Percentiles rank a stretch among this genome's conserved stretches.
These are phyloP conservation scores for Spea bombifrons DNA, from an alignment of 2,113 vertebrate genomes.

Conservation along the genomic window DNA sequence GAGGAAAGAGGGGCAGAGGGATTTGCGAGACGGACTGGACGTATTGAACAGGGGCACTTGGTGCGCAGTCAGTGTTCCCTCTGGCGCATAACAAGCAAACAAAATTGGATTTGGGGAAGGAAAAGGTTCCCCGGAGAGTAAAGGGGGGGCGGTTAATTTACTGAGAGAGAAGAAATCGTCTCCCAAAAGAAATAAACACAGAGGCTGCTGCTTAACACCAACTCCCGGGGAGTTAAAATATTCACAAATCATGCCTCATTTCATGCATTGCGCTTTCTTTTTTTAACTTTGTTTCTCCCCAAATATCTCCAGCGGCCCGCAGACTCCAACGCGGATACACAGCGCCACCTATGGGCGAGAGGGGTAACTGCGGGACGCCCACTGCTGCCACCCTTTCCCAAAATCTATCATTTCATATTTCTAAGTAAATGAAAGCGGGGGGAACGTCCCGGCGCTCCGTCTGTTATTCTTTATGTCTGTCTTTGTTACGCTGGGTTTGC, in stretches of 20 bases:
- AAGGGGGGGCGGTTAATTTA: background rate
- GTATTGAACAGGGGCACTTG: no score
- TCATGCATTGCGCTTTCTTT: background rate
- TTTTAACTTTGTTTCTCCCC: background rate
- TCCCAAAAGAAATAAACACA: background rate
- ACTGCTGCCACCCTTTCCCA: background rate
- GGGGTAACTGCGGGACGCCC: background rate
- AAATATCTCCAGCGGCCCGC: background rate
- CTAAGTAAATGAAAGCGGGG: background rate
- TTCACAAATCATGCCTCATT: background rate
- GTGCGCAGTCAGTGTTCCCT: no score
- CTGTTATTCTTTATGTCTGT: background rate
- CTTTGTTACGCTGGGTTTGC: background rate
- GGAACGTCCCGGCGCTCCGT: background rate
- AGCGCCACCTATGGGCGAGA: slow-evolving; percentile 8
- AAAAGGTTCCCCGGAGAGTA: background rate
- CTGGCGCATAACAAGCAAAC: no score
- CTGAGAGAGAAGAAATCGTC: background rate
- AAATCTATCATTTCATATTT: background rate
- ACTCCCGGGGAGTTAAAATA: background rate
- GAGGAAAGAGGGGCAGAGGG: no score
- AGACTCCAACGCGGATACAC: background rate
- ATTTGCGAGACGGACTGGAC: no score
- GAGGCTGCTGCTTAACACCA: background rate
- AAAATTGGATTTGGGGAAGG: no score